Evolutionary conservation across 2,888 invertebrate species (phyloP), one percentile per base, ranked within the genome.

Genomic region (Reticulitermes lucifugus): DNA sequence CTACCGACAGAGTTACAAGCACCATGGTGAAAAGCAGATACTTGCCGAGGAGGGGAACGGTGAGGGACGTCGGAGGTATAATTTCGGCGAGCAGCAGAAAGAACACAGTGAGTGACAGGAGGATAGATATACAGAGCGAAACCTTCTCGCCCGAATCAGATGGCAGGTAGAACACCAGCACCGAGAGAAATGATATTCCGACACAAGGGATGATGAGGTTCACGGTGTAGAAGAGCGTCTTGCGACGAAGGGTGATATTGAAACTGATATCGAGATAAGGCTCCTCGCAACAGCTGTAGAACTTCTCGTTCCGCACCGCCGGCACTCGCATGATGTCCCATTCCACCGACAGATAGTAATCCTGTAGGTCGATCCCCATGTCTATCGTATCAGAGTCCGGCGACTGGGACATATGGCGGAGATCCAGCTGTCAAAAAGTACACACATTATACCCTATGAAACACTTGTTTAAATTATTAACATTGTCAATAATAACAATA

Each of bases 251-350:
- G 87, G 98, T 98, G 89, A 99, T 96, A 92, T 99, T 98, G 93
- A 99, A 99, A 89, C 98, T 98, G 90, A 99, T 98, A 92, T 99
- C 99, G 85, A 97, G 96, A 90, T 97, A 99, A 86, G 98, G 98
- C 91, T 98, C 97, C 91, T 97, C 97, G 91, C 99, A 99, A 92
- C 99, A 99, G 89, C 97, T 97, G 93, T 99, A 98, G 92, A 96
- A 97, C 91, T 97, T 97, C 90, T 97, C 97, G 91, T 97, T 96
- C 88, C 97, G 93, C 87, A 95, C 95, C 73, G 97, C 98, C 85
- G 97, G 97, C 88, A 97, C 98, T 87, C 96, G 94, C 94, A 99
- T 96, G 89, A 97, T 98, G 92, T 99, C 99, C 99, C 99, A 99
- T 92, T 99, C 99, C 86, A 98, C 98, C 89, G 98, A 98, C 91